Percentiles rank a stretch among this genome's conserved stretches.
Conservation (phyloP, 2,797 vertebrate genomes). For the Lagodon rhomboides region DNA sequence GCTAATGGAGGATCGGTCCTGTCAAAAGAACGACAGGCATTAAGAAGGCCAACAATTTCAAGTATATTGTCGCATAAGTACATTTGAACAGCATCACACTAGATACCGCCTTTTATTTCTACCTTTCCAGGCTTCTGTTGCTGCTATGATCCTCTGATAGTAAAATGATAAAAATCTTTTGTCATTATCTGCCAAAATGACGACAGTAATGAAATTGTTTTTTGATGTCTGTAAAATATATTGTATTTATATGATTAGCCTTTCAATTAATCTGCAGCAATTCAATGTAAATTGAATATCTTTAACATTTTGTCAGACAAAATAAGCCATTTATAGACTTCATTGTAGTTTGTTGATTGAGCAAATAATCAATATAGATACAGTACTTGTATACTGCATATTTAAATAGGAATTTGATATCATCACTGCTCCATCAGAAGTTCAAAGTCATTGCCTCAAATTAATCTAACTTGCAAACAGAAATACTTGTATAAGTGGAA, state of each 20-base stretch:
- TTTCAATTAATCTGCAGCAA: background rate
- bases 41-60: background rate
- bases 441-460: background rate
- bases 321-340: background rate
- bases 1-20: constrained; percentile 47
- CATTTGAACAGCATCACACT: background rate
- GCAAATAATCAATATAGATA: background rate
- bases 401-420: background rate
- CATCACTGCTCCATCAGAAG: background rate
- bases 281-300: background rate
- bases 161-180: background rate
- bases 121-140: too few relatives aligned
- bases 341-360: background rate
- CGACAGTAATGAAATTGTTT: background rate
- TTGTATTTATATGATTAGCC: background rate
- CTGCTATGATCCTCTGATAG: background rate
- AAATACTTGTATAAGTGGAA: background rate
- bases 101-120: background rate
- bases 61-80: background rate
- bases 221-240: background rate
- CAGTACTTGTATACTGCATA: background rate
- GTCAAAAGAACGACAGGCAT: constrained; percentile 18
- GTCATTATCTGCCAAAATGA: background rate
- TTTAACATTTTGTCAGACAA: background rate
- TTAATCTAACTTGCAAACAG: background rate